Evolutionary conservation across 2,888 invertebrate genomes (phyloP).

Genomic region (Buathra laborator): DNA sequence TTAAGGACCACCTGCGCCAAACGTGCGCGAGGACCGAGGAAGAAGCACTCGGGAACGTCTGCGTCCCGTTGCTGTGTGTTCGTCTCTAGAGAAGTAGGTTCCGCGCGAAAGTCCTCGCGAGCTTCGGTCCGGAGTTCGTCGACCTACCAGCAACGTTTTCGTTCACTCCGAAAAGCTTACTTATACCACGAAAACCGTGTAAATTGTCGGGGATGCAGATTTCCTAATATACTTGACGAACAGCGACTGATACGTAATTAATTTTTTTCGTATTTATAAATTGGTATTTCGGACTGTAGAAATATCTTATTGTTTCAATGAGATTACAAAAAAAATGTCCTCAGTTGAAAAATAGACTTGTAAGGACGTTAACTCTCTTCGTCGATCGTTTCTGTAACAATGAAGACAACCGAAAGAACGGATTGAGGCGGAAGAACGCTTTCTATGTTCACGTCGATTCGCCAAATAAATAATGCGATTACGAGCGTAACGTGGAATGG

Average conservation of each 20-base stretch:
- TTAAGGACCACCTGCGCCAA: slow-evolving; percentile 74
- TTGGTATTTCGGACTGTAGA: neutral
- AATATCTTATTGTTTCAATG: no score
- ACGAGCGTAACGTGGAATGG: slow-evolving; percentile 24
- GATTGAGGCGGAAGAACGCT: neutral
- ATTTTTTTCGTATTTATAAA: neutral
- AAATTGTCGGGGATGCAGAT: slow-evolving; percentile 22
- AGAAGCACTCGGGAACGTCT: slow-evolving; percentile 62
- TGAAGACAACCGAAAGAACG: neutral
- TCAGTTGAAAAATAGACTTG: neutral
- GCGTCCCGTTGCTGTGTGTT: slow-evolving; percentile 52
- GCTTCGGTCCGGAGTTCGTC: slow-evolving; percentile 23
- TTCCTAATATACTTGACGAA: neutral
- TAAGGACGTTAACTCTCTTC: neutral
- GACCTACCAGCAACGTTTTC: slow-evolving; percentile 39
- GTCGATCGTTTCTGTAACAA: neutral
- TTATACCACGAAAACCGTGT: slow-evolving; percentile 13
- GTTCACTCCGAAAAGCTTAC: slow-evolving; percentile 6
- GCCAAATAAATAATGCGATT: slow-evolving; percentile 18
- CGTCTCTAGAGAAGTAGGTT: slow-evolving; percentile 31
- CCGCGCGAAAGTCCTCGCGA: slow-evolving; percentile 21
- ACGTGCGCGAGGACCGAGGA: slow-evolving; percentile 62
- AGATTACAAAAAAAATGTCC: neutral
- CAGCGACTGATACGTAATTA: neutral
- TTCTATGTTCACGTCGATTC: neutral